Evolutionary conservation across 2,888 invertebrate species (phyloP).

Genomic region (Scaptomyza flava): DNA sequence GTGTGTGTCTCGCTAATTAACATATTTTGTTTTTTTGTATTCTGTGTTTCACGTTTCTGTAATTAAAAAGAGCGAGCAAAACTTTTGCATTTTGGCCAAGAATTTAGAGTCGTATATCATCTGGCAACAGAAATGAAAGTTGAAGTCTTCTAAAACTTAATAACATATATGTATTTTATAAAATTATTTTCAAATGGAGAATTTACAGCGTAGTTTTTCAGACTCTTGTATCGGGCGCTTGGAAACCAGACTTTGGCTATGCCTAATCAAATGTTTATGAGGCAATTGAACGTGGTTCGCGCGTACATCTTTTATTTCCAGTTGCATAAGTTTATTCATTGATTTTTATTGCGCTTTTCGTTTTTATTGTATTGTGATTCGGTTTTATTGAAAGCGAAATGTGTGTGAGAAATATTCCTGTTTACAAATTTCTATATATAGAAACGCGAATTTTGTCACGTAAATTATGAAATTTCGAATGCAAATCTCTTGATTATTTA

Average conservation of each 20-base stretch:
- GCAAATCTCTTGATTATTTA: constrained; percentile 45
- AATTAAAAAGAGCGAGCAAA: constrained; percentile 45
- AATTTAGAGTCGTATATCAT: constrained; percentile 35
- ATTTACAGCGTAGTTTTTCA: not conserved
- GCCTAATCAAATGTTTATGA: constrained; percentile 18
- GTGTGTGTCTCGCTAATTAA: constrained; percentile 45
- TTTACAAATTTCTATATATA: constrained; percentile 24
- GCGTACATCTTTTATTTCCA: not conserved
- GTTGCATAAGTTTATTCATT: constrained; percentile 42
- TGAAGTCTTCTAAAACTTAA: not conserved
- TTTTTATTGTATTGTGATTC: constrained; percentile 12
- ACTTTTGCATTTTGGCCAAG: constrained; percentile 47
- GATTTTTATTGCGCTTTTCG: constrained; percentile 14
- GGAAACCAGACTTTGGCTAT: not conserved
- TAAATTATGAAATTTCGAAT: constrained; percentile 66
- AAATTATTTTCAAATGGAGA: constrained; percentile 10
- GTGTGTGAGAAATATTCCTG: constrained; percentile 27
- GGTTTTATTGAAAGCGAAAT: constrained; percentile 55
- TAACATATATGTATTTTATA: not conserved
- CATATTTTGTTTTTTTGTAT: constrained; percentile 39
- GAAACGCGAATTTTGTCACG: constrained; percentile 56
- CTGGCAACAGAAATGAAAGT: constrained; percentile 47
- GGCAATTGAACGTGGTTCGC: constrained; percentile 9
- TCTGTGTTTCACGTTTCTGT: constrained; percentile 28
- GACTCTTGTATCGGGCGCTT: not conserved